These are phyloP conservation scores for Trinectes maculatus DNA, from an alignment of 2,113 vertebrate genomes.

Conservation along the genomic window DNA sequence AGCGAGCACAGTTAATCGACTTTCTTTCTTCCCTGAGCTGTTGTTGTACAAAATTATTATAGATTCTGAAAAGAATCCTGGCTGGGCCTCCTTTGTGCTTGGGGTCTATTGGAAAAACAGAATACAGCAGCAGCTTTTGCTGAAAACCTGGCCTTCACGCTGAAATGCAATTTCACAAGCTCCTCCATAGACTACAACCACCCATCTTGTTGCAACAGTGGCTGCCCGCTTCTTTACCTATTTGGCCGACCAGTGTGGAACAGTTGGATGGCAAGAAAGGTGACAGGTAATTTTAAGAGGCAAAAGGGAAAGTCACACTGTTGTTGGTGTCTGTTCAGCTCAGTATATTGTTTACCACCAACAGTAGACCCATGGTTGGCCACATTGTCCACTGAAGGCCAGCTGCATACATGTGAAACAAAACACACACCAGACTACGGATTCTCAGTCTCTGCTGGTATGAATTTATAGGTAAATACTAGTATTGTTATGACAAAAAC, in stretches of 20 bases:
- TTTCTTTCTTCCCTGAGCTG: slow-evolving; percentile 84
- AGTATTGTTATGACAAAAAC: not conserved
- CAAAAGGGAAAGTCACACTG: slow-evolving; percentile 37
- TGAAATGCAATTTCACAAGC: slow-evolving; percentile 85
- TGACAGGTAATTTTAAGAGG: slow-evolving; percentile 77
- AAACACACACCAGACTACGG: not conserved
- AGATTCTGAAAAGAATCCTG: slow-evolving; percentile 79
- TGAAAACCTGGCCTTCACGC: slow-evolving; percentile 80
- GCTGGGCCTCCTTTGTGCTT: slow-evolving; percentile 76
- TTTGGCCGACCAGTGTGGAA: slow-evolving; percentile 68
- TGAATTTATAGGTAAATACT: not conserved
- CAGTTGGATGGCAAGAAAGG: slow-evolving; percentile 68
- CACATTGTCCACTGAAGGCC: not conserved
- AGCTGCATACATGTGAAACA: not conserved
- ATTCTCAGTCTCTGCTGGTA: not conserved
- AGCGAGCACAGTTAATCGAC: slow-evolving; percentile 89
- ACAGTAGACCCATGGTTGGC: not conserved
- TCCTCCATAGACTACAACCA: slow-evolving; percentile 64
- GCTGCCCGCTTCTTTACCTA: slow-evolving; percentile 53
- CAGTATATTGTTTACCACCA: slow-evolving; percentile 13
- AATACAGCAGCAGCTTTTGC: slow-evolving; percentile 66
- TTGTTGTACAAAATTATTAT: slow-evolving; percentile 84
- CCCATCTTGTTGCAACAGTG: slow-evolving; percentile 74
- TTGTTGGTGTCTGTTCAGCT: slow-evolving; percentile 33
- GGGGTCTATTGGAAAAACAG: slow-evolving; percentile 66